Base-by-base conservation (phyloP, 2,888 invertebrate genomes). In the Abscondita cerata region DNA sequence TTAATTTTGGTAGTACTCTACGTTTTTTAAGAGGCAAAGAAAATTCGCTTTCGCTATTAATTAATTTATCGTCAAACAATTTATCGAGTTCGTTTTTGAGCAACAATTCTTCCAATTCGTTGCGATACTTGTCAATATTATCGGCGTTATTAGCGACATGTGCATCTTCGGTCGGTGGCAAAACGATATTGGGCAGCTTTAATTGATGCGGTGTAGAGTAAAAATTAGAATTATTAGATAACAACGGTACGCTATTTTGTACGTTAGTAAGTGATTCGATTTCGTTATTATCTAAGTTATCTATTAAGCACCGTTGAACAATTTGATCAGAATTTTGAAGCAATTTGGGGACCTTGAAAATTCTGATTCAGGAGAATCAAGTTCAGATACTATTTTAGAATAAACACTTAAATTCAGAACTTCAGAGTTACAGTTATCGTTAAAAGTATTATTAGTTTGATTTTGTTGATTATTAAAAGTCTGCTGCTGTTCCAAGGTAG, bases 21-120 rank as follows among this genome's bases (percentile, higher is more conserved):
- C 78, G 71, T 62, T 78, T 78, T 59, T 78, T 78, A 55, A 78
- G 69, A 3, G 78, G 78, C 47, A 78, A 59, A 18, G 71, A 63
- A 3, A 70, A 73, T 58, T 76, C 74, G 15, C 66, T 68, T 52
- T 71, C 75, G 6, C 61, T 64, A 57, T 73, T 66, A 33, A 38
- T 56, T 12, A 62, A 34, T 48, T 57, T 57, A 40, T 57, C 58
- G 8, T 57, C 48, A n/a, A 57, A 31, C 38, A 53, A 19, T 51
- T 61, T 51, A 44, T 52, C 51, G 1, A 57, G 16, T 44, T 44
- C 44, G n/a, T 41, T 51, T 50, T 33, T 56, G 13, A 38, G 38
- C 18, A 41, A 40, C 16, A 18, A 31, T 36, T 36, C 56, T 18
- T 57, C 51, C 40, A 41, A 19, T 25, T 52, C 41, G 12, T 20